phyloP scores from a whole-genome alignment of 2,113 vertebrate species.

The Etheostoma spectabile region DNA sequence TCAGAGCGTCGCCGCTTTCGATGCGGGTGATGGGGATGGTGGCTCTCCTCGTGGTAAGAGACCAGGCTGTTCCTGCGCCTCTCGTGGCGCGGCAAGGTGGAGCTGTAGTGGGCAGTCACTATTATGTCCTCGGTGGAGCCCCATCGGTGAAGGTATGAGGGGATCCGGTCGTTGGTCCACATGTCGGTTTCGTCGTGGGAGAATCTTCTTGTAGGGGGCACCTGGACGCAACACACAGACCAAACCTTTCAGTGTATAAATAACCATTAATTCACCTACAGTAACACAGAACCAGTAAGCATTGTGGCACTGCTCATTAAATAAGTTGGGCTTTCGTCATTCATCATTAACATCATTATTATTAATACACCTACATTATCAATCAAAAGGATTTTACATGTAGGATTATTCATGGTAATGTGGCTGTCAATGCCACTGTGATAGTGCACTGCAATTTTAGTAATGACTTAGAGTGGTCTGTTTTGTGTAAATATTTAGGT shows the following conservation, averaged over 20 bases:
- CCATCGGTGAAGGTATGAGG: slow-evolving; percentile 90
- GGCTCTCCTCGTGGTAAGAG: slow-evolving; percentile 86
- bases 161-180: slow-evolving; percentile 89
- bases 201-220: slow-evolving; percentile 93
- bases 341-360: neutral
- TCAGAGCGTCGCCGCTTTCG: slow-evolving; percentile 88
- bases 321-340: neutral
- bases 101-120: slow-evolving; percentile 84
- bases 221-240: slow-evolving; percentile 83
- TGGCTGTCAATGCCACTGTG: slow-evolving; percentile 12
- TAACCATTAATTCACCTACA: neutral
- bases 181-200: slow-evolving; percentile 94
- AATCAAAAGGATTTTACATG: slow-evolving; percentile 40
- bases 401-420: slow-evolving; percentile 41
- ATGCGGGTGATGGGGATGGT: slow-evolving; percentile 75
- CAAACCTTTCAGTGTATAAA: slow-evolving; percentile 36
- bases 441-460: neutral
- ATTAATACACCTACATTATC: neutral
- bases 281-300: neutral
- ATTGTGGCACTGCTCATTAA: slow-evolving; percentile 9
- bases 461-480: slow-evolving; percentile 3
- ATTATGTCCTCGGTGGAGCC: slow-evolving; percentile 90
- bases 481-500: neutral
- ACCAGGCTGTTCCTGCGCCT: slow-evolving; percentile 85
- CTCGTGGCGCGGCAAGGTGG: slow-evolving; percentile 85